Percentiles rank a stretch among this genome's conserved stretches.
Conservation (phyloP, 1,140 invertebrate genomes). For the Pantala flavescens region DNA sequence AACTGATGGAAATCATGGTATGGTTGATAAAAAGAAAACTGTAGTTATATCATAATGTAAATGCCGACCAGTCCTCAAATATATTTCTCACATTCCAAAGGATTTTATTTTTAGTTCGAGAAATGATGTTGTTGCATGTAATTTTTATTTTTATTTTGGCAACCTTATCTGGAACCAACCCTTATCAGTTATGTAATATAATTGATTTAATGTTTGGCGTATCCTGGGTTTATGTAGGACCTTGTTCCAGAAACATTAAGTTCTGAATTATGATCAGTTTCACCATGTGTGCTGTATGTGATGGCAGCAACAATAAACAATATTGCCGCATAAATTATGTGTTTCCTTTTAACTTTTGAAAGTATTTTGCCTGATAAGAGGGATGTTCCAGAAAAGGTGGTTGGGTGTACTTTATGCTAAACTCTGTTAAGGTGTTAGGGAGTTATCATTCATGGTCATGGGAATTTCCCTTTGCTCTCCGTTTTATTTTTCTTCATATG, state of each 20-base stretch:
- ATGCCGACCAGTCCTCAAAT: background rate
- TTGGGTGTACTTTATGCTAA: background rate
- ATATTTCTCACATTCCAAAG: constrained; percentile 9
- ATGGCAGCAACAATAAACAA: constrained; percentile 12
- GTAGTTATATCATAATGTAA: background rate
- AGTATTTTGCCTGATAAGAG: constrained; percentile 11
- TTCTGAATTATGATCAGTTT: background rate
- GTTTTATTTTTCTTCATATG: background rate
- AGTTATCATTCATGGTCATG: background rate
- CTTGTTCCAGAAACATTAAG: background rate
- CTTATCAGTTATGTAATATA: constrained; percentile 13
- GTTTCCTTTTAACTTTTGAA: constrained; percentile 15
- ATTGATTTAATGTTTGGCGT: background rate
- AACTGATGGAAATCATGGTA: background rate
- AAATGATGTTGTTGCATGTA: background rate
- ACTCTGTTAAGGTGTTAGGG: background rate
- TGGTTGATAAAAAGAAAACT: background rate
- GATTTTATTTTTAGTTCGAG: background rate
- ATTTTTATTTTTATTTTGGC: constrained; percentile 1
- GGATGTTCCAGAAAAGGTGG: constrained; percentile 18
- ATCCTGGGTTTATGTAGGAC: background rate
- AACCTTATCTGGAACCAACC: constrained; percentile 17
- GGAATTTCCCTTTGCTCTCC: background rate
- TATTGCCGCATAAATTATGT: background rate
- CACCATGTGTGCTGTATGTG: background rate